phyloP scores from a whole-genome alignment of 1,140 invertebrate genomes.

The Helicoverpa armigera region DNA sequence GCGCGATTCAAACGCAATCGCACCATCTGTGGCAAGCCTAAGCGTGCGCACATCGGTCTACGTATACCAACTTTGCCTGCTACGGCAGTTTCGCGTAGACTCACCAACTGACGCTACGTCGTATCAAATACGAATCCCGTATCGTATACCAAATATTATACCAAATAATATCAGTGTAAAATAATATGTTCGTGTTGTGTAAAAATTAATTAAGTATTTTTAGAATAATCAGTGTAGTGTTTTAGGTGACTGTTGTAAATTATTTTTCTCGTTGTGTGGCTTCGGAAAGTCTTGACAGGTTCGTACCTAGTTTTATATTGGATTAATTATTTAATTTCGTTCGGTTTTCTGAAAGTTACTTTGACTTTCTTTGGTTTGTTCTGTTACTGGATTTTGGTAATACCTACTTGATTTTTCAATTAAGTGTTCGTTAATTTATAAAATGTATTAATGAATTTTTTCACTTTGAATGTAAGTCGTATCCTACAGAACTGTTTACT shows the following conservation, averaged over 20 bases:
- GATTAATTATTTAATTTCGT: conserved; percentile 48
- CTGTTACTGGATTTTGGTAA: background rate
- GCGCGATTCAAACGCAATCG: conserved; percentile 5
- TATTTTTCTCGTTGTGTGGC: conserved; percentile 39
- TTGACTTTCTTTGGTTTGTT: background rate
- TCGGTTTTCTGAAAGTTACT: conserved; percentile 13
- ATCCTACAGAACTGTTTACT: too few relatives aligned
- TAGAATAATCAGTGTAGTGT: conserved; percentile 51
- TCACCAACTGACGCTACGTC: conserved; percentile 68
- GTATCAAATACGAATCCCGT: conserved; percentile 58
- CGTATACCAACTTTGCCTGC: conserved; percentile 50
- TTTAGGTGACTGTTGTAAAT: conserved; percentile 49
- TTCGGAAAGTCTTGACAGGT: conserved; percentile 43
- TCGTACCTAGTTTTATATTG: conserved; percentile 46
- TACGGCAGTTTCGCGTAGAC: conserved; percentile 75
- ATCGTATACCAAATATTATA: conserved; percentile 40
- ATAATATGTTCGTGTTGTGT: conserved; percentile 53
- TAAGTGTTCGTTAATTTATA: background rate
- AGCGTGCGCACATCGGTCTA: conserved; percentile 56
- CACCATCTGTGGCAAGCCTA: conserved; percentile 50
- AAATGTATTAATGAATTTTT: background rate
- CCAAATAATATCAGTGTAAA: conserved; percentile 49
- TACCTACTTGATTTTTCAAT: conserved; percentile 1
- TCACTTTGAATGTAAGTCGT: too few relatives aligned
- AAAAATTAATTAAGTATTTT: conserved; percentile 32